A percentile compares a stretch with the other conserved stretches of the same genome.
Evolutionary conservation across 2,113 vertebrate species (phyloP).

Genomic region (Excalfactoria chinensis): DNA sequence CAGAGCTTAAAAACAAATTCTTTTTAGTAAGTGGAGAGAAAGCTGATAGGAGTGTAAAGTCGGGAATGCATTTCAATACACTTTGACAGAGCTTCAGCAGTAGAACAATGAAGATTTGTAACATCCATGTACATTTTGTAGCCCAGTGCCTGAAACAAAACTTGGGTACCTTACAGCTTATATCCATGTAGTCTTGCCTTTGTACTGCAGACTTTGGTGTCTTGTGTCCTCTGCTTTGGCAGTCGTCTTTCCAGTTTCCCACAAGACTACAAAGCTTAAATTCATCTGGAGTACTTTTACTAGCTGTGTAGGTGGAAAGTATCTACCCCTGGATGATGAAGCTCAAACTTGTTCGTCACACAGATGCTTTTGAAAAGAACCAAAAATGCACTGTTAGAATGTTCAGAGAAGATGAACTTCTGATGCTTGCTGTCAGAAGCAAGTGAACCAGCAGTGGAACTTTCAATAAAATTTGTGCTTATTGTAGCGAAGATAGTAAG

Average conservation of each 20-base stretch:
- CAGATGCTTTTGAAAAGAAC: not conserved
- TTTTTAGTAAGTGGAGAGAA: not conserved
- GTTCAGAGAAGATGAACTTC: not conserved
- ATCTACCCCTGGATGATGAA: not conserved
- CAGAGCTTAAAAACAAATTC: not conserved
- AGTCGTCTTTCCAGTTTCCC: not conserved
- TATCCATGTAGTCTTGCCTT: not conserved
- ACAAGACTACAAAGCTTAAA: not conserved
- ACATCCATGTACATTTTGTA: not conserved
- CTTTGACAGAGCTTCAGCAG: not conserved
- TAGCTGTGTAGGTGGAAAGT: not conserved
- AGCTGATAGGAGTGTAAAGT: accelerated
- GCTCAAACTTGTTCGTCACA: not conserved
- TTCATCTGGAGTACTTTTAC: not conserved
- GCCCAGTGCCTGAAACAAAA: not conserved
- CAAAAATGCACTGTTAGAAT: not conserved
- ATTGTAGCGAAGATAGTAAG: not conserved
- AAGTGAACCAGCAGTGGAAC: not conserved
- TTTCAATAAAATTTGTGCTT: slow-evolving; percentile 13
- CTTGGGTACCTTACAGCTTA: not conserved
- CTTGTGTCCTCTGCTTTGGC: not conserved
- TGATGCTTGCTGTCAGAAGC: not conserved
- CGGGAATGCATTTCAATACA: not conserved
- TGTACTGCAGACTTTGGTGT: not conserved
- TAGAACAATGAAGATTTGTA: not conserved